Evolutionary conservation across 1,140 invertebrate genomes (phyloP).

Genomic region (Yoshiicerus persimilis): DNA sequence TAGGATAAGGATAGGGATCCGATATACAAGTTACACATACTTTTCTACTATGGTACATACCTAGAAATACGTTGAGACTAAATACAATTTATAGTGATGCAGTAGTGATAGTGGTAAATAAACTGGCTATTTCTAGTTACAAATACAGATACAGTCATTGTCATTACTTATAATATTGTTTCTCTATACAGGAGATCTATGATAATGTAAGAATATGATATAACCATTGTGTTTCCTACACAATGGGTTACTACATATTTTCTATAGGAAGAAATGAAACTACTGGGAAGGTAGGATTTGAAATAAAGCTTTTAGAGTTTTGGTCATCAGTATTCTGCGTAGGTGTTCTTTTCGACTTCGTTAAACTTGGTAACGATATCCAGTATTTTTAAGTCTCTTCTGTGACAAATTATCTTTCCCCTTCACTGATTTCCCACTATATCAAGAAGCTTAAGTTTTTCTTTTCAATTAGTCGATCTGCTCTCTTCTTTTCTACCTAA

Average conservation of each 20-base stretch:
- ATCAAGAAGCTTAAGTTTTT: conserved; percentile 1
- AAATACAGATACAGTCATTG: no score
- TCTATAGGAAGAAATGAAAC: not conserved
- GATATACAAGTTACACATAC: not conserved
- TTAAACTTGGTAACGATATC: conserved; percentile 39
- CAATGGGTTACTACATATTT: no score
- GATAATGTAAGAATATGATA: no score
- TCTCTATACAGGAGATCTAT: no score
- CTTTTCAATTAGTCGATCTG: conserved; percentile 1
- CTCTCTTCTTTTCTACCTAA: not conserved
- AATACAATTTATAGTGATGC: no score
- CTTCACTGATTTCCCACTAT: conserved; percentile 21
- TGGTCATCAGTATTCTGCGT: conserved; percentile 29
- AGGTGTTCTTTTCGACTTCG: conserved; percentile 31
- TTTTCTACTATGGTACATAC: no score
- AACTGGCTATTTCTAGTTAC: no score
- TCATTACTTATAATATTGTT: no score
- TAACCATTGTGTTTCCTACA: no score
- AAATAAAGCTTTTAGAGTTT: not conserved
- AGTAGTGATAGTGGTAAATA: no score
- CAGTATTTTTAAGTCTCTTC: conserved; percentile 21
- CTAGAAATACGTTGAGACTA: no score
- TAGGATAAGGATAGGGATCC: not conserved
- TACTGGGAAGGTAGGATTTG: not conserved
- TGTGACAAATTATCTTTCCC: conserved; percentile 38